phyloP scores from a whole-genome alignment of 2,113 vertebrate genomes.

The Crotalus viridis region DNA sequence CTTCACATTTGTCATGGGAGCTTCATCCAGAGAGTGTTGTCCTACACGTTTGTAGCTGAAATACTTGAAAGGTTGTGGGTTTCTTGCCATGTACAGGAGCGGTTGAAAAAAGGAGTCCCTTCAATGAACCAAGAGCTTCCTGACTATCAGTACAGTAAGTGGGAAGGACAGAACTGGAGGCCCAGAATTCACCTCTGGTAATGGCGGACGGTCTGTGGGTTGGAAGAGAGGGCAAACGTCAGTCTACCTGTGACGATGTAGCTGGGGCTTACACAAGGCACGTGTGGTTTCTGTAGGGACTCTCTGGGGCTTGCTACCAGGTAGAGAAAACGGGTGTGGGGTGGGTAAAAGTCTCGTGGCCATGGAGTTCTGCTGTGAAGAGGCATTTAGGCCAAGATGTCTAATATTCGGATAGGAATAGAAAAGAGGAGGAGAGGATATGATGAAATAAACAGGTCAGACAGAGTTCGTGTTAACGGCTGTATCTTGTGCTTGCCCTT shows the following conservation, averaged over 20 bases:
- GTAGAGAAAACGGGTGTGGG: not conserved
- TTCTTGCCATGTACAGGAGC: slow-evolving; percentile 67
- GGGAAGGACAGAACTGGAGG: not conserved
- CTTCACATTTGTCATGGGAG: not conserved
- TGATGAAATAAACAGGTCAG: not conserved
- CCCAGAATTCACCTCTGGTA: not conserved
- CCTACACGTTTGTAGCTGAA: no score
- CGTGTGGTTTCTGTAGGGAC: not conserved
- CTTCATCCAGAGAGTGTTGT: not conserved
- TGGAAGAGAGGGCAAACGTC: not conserved
- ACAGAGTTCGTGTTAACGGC: not conserved
- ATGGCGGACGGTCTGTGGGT: not conserved
- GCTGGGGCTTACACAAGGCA: not conserved
- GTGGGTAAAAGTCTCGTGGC: no score
- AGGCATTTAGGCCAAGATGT: not conserved
- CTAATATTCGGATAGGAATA: not conserved
- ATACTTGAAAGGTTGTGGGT: not conserved
- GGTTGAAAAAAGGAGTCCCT: slow-evolving; percentile 83
- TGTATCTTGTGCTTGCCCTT: not conserved
- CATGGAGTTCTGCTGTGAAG: not conserved
- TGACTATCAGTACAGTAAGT: slow-evolving; percentile 87
- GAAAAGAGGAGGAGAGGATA: not conserved
- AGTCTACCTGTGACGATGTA: not conserved
- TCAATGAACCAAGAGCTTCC: slow-evolving; percentile 66
- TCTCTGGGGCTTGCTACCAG: no score